Evolutionary conservation across 2,113 vertebrate species (phyloP).

Genomic region (Falcunculus frontatus): DNA sequence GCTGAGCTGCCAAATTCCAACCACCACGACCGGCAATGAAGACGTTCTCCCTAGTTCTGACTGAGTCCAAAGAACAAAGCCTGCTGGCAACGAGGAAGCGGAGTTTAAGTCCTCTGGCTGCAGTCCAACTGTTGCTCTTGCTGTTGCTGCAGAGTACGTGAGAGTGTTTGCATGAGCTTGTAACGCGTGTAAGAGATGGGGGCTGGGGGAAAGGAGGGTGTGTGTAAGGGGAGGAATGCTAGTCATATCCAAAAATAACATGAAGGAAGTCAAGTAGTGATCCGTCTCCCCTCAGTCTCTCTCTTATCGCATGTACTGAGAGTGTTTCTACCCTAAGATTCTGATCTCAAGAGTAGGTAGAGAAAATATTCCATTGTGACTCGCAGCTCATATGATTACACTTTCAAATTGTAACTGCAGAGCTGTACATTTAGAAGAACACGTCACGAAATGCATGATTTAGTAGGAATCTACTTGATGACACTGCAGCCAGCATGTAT

Average conservation of each 20-base stretch:
- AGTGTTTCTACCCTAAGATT: neutral
- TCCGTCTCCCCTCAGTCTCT: conserved; percentile 14
- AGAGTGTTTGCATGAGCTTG: conserved; percentile 49
- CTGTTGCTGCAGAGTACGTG: conserved; percentile 28
- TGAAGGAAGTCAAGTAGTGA: neutral
- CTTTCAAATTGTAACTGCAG: neutral
- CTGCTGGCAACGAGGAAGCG: conserved; percentile 48
- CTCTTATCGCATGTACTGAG: neutral
- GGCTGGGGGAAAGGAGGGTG: conserved; percentile 67
- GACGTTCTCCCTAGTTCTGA: conserved; percentile 29
- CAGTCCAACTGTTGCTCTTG: conserved; percentile 41
- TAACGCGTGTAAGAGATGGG: neutral
- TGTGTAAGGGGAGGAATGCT: conserved; percentile 69
- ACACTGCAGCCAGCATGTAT: neutral
- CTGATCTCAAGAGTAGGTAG: neutral
- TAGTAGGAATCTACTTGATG: neutral
- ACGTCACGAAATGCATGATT: neutral
- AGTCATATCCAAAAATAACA: conserved; percentile 71
- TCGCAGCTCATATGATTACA: neutral
- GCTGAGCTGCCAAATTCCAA: conserved; percentile 1
- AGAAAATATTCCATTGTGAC: neutral
- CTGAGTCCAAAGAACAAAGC: conserved; percentile 65
- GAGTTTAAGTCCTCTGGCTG: conserved; percentile 54
- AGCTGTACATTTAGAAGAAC: neutral
- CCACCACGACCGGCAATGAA: neutral